Conservation (phyloP, 2,113 vertebrate species). For the Phyllopteryx taeniolatus region DNA sequence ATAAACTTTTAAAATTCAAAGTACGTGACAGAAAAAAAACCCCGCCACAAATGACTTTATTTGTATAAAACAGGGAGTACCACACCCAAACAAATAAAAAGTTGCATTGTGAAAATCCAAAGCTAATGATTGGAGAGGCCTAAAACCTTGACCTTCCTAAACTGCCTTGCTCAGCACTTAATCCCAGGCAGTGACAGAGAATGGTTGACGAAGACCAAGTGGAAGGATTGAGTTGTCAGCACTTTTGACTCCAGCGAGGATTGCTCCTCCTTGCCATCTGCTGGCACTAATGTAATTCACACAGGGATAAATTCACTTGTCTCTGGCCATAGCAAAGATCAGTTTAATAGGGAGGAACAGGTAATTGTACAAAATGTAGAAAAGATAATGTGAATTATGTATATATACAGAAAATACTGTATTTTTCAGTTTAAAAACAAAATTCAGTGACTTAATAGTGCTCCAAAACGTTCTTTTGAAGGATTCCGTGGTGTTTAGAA, state of each 20-base stretch:
- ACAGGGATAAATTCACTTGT: constrained; percentile 64
- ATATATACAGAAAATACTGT: background rate
- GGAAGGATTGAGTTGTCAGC: constrained; percentile 57
- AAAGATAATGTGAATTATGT: background rate
- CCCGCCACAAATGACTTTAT: background rate
- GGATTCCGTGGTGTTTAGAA: background rate
- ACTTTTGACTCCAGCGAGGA: constrained; percentile 45
- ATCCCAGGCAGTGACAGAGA: constrained; percentile 9
- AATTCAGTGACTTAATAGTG: background rate
- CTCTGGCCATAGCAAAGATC: constrained; percentile 57
- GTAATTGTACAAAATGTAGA: background rate
- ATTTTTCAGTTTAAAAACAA: background rate
- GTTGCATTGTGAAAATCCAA: background rate
- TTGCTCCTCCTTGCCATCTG: constrained; percentile 70
- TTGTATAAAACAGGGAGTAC: background rate
- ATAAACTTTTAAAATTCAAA: too few relatives aligned
- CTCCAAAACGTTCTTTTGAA: background rate
- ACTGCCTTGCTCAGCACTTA: constrained; percentile 24
- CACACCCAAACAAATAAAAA: background rate
- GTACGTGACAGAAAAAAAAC: background rate
- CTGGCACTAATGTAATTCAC: constrained; percentile 64
- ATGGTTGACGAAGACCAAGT: constrained; percentile 24
- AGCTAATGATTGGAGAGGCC: background rate
- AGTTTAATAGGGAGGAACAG: background rate
- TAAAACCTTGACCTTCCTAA: constrained; percentile 7